These are phyloP conservation scores for Lasioglossum lativentre DNA, from an alignment of 2,888 invertebrate species.

Conservation along the genomic window DNA sequence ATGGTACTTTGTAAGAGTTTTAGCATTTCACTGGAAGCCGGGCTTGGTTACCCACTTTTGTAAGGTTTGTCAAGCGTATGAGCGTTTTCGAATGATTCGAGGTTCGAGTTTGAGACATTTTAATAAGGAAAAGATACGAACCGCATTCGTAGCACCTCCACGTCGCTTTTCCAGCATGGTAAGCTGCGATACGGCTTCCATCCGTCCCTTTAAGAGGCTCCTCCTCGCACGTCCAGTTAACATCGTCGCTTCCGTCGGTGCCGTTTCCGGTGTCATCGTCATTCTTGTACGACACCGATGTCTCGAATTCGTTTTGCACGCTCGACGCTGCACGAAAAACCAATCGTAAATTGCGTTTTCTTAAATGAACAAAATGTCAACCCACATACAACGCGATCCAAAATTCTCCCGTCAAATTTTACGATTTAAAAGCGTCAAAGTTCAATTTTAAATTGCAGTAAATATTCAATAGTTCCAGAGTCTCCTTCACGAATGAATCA, in stretches of 20 bases:
- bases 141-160: conserved; percentile 84
- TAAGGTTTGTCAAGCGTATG: not conserved
- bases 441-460: not conserved
- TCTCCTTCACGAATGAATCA: not conserved
- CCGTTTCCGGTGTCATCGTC: conserved; percentile 82
- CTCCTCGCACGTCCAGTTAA: conserved; percentile 83
- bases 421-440: not conserved
- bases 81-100: not conserved
- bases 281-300: conserved; percentile 80
- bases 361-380: not conserved
- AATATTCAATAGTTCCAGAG: not conserved
- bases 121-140: conserved; percentile 61
- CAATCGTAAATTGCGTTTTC: conserved; percentile 19
- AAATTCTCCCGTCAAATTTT: not conserved
- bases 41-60: not conserved
- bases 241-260: conserved; percentile 81
- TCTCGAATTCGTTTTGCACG: conserved; percentile 84
- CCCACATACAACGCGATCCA: not conserved
- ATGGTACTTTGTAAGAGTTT: not conserved
- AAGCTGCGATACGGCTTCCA: conserved; percentile 83
- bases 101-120: not conserved
- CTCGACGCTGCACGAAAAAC: conserved; percentile 77
- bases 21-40: too few species aligned
- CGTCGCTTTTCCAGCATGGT: conserved; percentile 81
- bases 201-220: conserved; percentile 82